A percentile compares a stretch with the other conserved stretches of the same genome.
Conservation (phyloP, 2,797 vertebrate species). For the Esox masquinongy region DNA sequence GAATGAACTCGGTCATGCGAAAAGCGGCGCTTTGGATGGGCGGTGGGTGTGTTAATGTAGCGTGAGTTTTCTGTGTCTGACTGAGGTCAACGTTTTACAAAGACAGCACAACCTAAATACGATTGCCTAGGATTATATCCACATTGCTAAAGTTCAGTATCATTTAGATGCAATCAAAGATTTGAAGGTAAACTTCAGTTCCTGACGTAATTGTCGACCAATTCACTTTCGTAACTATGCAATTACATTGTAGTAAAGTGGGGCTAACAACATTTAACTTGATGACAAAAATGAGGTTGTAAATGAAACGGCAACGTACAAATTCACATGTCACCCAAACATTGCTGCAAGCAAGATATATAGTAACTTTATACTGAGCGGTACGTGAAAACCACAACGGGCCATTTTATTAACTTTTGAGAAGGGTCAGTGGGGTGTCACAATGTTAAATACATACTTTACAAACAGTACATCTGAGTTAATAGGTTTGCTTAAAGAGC, state of each 20-base stretch:
- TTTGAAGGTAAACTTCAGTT: slow-evolving; percentile 6
- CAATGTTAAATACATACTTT: neutral
- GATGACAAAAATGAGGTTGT: slow-evolving; percentile 6
- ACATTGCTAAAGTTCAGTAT: neutral
- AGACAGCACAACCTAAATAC: slow-evolving; percentile 1
- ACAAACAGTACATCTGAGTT: neutral
- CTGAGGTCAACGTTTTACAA: slow-evolving; percentile 46
- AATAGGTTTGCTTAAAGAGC: neutral
- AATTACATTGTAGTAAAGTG: neutral
- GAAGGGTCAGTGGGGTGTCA: no score
- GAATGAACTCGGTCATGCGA: slow-evolving; percentile 61
- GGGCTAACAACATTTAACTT: neutral
- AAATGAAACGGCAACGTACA: slow-evolving; percentile 36
- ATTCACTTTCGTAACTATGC: neutral
- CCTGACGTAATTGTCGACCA: neutral
- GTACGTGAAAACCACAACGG: neutral
- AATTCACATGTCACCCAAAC: neutral
- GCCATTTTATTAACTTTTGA: no score
- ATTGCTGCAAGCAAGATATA: neutral
- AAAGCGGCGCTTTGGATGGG: slow-evolving; percentile 52
- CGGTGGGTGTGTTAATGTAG: slow-evolving; percentile 54
- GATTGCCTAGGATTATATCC: neutral
- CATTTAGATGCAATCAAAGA: neutral
- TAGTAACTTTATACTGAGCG: neutral
- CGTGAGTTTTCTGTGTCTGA: slow-evolving; percentile 18